These are phyloP conservation scores for Montipora foliosa DNA, from an alignment of 64 coral and sea anemone genomes.

Conservation along the genomic window DNA sequence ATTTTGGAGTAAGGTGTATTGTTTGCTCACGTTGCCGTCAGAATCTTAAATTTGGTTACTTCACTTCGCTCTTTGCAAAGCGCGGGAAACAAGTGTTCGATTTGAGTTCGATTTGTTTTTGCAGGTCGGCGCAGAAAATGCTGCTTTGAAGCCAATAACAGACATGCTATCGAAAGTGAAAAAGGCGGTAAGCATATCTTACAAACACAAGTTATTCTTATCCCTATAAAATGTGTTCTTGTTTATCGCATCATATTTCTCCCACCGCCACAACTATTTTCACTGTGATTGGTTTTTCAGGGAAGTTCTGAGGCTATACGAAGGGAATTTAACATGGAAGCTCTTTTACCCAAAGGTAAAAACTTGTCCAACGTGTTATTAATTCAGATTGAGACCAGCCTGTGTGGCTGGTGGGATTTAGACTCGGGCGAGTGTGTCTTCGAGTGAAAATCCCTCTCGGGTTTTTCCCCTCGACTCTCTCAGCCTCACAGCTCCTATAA, in stretches of 20 bases:
- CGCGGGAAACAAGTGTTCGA: too few relatives aligned
- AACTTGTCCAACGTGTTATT: too few relatives aligned
- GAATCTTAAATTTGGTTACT: too few relatives aligned
- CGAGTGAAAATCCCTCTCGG: too few relatives aligned
- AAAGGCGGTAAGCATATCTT: slow-evolving; percentile 20
- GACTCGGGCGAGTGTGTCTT: too few relatives aligned
- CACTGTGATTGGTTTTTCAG: background rate
- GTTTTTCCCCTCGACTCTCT: too few relatives aligned
- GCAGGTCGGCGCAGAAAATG: slow-evolving; percentile 59
- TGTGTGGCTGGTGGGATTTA: too few relatives aligned
- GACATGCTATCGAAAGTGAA: slow-evolving; percentile 58
- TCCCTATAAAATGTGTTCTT: background rate
- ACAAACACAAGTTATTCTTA: background rate
- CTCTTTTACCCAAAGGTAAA: background rate
- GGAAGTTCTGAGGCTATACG: background rate
- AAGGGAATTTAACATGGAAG: background rate
- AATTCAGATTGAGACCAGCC: too few relatives aligned
- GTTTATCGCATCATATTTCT: background rate
- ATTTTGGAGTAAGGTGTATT: too few relatives aligned
- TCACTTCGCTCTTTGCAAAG: too few relatives aligned
- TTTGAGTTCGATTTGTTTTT: background rate
- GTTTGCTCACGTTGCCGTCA: too few relatives aligned
- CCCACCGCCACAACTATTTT: background rate
- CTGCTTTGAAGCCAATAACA: slow-evolving; percentile 70
- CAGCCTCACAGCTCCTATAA: too few relatives aligned